Evolutionary conservation across 2,797 vertebrate genomes (phyloP).

Genomic region (Gadopsis marmoratus): DNA sequence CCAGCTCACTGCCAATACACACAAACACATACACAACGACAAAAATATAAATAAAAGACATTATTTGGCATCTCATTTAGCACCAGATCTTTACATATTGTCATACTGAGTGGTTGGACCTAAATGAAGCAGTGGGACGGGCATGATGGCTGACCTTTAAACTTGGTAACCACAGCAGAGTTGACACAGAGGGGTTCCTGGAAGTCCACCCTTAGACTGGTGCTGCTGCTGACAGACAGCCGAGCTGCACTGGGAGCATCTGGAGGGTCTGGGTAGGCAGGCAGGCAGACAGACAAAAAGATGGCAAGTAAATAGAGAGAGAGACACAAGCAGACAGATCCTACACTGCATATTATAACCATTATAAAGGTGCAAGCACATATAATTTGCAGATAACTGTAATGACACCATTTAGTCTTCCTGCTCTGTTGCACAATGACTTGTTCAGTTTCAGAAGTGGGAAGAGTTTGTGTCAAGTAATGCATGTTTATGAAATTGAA

Average conservation of each 20-base stretch:
- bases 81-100: conserved; percentile 1
- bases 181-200: conserved; percentile 91
- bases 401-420: conserved; percentile 26
- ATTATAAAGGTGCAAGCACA: background rate
- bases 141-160: conserved; percentile 85
- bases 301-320: conserved; percentile 29
- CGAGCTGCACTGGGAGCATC: conserved; percentile 86
- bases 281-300: conserved; percentile 22
- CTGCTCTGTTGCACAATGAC: conserved; percentile 2
- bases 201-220: conserved; percentile 89
- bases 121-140: conserved; percentile 15
- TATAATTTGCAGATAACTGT: background rate
- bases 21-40: conserved; percentile 30
- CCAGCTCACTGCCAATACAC: conserved; percentile 88
- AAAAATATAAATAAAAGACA: background rate
- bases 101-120: conserved; percentile 1
- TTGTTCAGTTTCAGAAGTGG: conserved; percentile 9
- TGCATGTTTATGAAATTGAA: conserved; percentile 13
- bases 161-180: conserved; percentile 92
- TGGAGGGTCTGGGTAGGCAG: conserved; percentile 83
- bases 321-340: conserved; percentile 11
- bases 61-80: background rate
- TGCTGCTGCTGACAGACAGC: conserved; percentile 89
- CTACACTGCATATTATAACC: background rate
- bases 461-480: conserved; percentile 1